These are phyloP conservation scores for Oxyruncus cristatus DNA, from an alignment of 2,113 vertebrate genomes.

Conservation along the genomic window DNA sequence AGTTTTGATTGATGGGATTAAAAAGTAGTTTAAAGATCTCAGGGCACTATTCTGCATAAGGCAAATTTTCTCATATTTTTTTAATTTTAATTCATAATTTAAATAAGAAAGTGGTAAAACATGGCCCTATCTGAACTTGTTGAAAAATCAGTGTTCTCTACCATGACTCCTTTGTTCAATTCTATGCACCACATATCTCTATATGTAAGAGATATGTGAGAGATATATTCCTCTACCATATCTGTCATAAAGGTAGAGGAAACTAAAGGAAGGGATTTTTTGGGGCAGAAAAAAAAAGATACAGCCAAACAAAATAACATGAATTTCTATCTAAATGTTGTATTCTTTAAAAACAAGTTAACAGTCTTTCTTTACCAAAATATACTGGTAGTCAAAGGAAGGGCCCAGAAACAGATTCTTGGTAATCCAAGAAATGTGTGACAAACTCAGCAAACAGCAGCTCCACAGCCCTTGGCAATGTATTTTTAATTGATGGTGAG, in stretches of 20 bases:
- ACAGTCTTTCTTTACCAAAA: neutral
- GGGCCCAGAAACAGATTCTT: neutral
- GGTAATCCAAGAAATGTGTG: neutral
- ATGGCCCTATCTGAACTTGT: neutral
- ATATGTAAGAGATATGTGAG: too few species aligned
- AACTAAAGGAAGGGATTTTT: neutral
- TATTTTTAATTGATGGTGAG: neutral
- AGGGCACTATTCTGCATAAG: neutral
- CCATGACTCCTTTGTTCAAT: neutral
- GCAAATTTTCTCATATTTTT: constrained; percentile 39
- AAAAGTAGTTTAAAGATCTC: constrained; percentile 10
- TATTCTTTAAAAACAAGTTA: neutral
- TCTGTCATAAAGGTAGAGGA: neutral
- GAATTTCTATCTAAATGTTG: neutral
- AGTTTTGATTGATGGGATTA: neutral
- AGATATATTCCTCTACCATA: too few species aligned
- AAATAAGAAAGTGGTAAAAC: constrained; percentile 20
- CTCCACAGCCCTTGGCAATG: neutral
- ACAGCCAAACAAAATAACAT: neutral
- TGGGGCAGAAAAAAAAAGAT: neutral
- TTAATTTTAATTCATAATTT: constrained; percentile 57
- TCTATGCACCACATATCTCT: neutral
- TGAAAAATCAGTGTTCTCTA: constrained; percentile 5
- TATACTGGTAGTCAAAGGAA: neutral
- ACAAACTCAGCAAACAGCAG: neutral